Evolutionary conservation across 1,140 invertebrate genomes (phyloP).

Genomic region (Caenorhabditis latens): DNA sequence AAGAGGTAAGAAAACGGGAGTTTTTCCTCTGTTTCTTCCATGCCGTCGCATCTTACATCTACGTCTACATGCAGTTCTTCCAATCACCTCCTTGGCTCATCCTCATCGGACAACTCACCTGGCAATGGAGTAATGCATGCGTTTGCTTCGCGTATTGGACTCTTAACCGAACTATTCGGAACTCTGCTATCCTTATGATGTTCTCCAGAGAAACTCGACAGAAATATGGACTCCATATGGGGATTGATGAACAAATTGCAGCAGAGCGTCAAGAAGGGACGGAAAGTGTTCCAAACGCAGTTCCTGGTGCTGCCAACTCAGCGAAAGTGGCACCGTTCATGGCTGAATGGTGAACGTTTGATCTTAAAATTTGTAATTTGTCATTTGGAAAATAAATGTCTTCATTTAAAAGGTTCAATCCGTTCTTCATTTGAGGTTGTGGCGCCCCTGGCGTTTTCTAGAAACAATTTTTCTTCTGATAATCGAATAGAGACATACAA

Average conservation of each 20-base stretch:
- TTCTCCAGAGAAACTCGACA: neutral
- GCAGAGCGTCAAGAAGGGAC: neutral
- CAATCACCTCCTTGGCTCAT: constrained; percentile 49
- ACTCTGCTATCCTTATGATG: constrained; percentile 25
- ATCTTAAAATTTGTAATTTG: too few species aligned
- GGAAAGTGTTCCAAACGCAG: neutral
- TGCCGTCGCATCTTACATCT: constrained; percentile 58
- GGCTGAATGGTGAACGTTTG: neutral
- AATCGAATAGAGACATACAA: too few species aligned
- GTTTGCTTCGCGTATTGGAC: constrained; percentile 31
- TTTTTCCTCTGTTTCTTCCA: constrained; percentile 51
- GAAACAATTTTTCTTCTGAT: neutral
- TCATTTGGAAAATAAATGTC: too few species aligned
- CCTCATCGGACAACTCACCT: constrained; percentile 56
- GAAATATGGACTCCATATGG: constrained; percentile 13
- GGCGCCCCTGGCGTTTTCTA: too few species aligned
- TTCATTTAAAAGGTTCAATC: too few species aligned
- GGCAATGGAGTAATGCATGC: constrained; percentile 60
- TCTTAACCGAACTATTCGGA: neutral
- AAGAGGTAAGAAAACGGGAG: neutral
- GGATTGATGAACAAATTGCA: constrained; percentile 25
- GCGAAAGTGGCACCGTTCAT: constrained; percentile 6
- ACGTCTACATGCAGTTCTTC: constrained; percentile 66
- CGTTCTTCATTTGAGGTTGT: too few species aligned
- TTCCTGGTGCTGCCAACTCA: neutral